Evolutionary conservation across 2,113 vertebrate species (phyloP).

Genomic region (Leptosomus discolor): DNA sequence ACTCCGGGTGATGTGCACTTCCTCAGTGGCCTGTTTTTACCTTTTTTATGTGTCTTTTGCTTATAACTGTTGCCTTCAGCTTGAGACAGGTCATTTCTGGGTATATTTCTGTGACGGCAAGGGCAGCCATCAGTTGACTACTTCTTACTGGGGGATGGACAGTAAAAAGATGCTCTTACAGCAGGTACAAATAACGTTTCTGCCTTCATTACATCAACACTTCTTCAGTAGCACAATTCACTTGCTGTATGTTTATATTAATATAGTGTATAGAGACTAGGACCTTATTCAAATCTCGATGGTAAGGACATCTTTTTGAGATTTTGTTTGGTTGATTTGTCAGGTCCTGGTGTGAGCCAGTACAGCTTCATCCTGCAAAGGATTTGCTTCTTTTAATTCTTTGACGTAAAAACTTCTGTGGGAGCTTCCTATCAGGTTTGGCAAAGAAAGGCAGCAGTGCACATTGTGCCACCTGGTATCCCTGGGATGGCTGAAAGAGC

Average conservation of each 20-base stretch:
- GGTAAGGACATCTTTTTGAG: neutral
- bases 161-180: neutral
- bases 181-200: neutral
- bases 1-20: neutral
- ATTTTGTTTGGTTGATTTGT: neutral
- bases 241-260: neutral
- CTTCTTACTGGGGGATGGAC: neutral
- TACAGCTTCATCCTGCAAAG: neutral
- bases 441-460: neutral
- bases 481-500: neutral
- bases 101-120: neutral
- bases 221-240: neutral
- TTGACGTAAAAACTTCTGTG: neutral
- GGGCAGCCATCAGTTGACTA: neutral
- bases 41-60: neutral
- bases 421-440: neutral
- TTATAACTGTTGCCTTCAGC: neutral
- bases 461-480: neutral
- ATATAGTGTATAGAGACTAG: neutral
- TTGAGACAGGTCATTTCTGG: neutral
- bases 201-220: neutral
- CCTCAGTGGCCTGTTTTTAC: neutral
- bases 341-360: neutral
- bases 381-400: neutral
- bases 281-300: neutral